Conservation (phyloP, 2,113 vertebrate genomes). For the Pachyramphus minor region DNA sequence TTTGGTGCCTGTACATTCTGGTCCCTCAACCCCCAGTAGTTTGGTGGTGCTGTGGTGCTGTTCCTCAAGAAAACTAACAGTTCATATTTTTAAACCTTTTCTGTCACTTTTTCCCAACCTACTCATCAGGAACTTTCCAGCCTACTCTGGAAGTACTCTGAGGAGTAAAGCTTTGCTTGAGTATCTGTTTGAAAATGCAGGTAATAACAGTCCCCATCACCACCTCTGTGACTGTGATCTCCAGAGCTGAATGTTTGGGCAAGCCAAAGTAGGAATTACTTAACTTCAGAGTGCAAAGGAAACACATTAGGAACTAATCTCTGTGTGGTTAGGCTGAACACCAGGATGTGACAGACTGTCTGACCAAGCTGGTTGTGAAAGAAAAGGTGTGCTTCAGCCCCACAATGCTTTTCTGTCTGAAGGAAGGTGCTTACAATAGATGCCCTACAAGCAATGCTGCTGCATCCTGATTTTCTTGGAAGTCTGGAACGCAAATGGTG, state of each 20-base stretch:
- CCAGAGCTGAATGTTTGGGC: neutral
- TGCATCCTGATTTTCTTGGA: neutral
- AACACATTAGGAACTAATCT: accelerated
- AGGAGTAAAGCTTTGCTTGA: neutral
- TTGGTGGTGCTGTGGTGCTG: neutral
- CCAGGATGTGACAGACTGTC: neutral
- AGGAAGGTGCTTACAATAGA: neutral
- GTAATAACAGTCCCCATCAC: neutral
- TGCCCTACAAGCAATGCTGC: neutral
- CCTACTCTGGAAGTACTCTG: neutral
- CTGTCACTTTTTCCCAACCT: neutral
- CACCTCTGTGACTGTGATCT: accelerated
- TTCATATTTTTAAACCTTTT: neutral
- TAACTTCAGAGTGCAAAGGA: neutral
- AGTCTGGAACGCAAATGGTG: neutral
- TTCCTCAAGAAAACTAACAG: neutral
- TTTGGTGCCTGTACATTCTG: neutral
- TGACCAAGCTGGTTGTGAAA: neutral
- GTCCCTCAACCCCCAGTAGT: neutral
- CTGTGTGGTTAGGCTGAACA: neutral
- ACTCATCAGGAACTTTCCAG: neutral
- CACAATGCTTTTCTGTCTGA: accelerated
- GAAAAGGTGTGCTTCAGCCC: neutral
- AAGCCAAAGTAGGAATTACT: neutral
- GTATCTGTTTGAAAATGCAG: neutral